These are phyloP conservation scores for Urophycis tenuis DNA, from an alignment of 2,797 vertebrate genomes.

Conservation along the genomic window DNA sequence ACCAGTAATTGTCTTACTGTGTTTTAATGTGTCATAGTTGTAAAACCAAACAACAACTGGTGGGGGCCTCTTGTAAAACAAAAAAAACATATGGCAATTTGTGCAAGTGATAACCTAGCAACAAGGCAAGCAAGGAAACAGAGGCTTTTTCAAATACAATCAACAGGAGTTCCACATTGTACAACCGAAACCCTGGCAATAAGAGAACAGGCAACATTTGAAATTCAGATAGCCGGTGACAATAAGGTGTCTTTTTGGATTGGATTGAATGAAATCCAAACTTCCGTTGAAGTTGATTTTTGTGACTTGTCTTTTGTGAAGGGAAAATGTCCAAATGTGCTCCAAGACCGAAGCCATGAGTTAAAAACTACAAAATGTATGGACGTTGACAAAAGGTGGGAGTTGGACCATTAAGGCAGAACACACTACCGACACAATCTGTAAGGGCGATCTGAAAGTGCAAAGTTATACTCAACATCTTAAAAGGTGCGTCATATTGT, in stretches of 20 bases:
- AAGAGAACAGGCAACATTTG: conserved; percentile 20
- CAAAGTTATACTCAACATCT: conserved; percentile 34
- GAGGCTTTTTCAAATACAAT: conserved; percentile 28
- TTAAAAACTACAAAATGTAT: conserved; percentile 9
- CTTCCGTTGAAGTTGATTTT: conserved; percentile 24
- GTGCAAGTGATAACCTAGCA: conserved; percentile 30
- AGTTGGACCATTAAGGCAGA: conserved; percentile 34
- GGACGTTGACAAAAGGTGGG: conserved; percentile 27
- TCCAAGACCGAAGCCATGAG: not conserved
- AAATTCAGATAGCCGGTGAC: conserved; percentile 24
- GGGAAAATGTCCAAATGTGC: not conserved
- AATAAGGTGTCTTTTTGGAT: not conserved
- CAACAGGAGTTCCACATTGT: conserved; percentile 34
- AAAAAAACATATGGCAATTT: conserved; percentile 23
- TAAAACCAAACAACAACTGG: conserved; percentile 31
- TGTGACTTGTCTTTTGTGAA: conserved; percentile 6
- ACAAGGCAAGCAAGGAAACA: conserved; percentile 33
- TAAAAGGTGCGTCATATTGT: conserved; percentile 35
- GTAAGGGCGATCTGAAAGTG: conserved; percentile 52
- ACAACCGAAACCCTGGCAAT: conserved; percentile 32
- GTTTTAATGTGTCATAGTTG: conserved; percentile 23
- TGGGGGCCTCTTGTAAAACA: conserved; percentile 30
- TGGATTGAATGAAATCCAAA: conserved; percentile 18
- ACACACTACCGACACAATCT: conserved; percentile 18
- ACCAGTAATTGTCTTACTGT: conserved; percentile 39